Conservation (phyloP, 2,797 vertebrate genomes). For the Carapus acus region DNA sequence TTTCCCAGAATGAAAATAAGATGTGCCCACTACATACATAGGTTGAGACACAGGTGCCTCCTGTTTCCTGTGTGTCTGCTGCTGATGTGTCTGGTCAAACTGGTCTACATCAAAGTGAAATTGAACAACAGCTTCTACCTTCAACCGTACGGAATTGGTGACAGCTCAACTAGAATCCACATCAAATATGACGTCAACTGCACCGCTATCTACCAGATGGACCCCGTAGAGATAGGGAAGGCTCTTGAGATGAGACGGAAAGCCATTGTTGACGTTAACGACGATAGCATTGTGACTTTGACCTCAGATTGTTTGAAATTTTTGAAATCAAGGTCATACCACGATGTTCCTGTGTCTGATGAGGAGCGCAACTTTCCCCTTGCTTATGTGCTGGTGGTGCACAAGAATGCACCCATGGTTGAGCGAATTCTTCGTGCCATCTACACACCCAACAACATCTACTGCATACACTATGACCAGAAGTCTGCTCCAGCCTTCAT, state of each 20-base stretch:
- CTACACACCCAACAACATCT: slow-evolving; percentile 82
- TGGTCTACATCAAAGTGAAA: slow-evolving; percentile 66
- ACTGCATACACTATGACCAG: slow-evolving; percentile 89
- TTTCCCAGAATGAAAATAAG: slow-evolving; percentile 81
- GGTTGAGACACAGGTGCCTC: slow-evolving; percentile 66
- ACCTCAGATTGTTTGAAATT: slow-evolving; percentile 76
- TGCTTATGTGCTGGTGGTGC: slow-evolving; percentile 89
- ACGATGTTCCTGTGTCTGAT: slow-evolving; percentile 64
- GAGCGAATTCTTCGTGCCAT: slow-evolving; percentile 86
- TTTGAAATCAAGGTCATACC: slow-evolving; percentile 69
- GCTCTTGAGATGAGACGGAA: slow-evolving; percentile 77
- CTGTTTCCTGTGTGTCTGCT: slow-evolving; percentile 73
- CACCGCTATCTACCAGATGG: slow-evolving; percentile 79
- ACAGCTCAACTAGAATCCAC: slow-evolving; percentile 60
- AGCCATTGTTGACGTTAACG: slow-evolving; percentile 73
- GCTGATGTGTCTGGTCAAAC: slow-evolving; percentile 75
- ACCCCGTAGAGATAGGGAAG: slow-evolving; percentile 86
- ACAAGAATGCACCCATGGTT: slow-evolving; percentile 88
- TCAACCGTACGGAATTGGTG: slow-evolving; percentile 73
- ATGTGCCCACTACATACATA: slow-evolving; percentile 61
- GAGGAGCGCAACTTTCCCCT: slow-evolving; percentile 80
- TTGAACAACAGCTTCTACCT: slow-evolving; percentile 69
- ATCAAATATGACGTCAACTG: slow-evolving; percentile 77
- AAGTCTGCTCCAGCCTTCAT: slow-evolving; percentile 80
- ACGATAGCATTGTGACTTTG: slow-evolving; percentile 72